Evolutionary conservation across 2,113 vertebrate species (phyloP).

Genomic region (Chaetodon trifascialis): DNA sequence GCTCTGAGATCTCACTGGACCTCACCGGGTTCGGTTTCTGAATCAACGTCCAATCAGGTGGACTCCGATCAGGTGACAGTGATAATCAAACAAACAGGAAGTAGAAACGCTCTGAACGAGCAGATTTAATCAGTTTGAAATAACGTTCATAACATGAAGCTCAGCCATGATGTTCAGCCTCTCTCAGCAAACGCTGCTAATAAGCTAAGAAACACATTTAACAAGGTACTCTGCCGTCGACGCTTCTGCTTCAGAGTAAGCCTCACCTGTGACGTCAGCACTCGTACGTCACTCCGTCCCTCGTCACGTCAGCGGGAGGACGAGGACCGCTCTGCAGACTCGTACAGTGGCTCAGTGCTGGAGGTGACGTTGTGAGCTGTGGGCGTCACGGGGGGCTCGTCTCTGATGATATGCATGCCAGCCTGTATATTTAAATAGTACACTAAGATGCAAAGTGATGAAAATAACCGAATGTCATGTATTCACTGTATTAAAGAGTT

Average conservation of each 20-base stretch:
- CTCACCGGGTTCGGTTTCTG: too few species aligned
- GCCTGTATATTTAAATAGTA: constrained; percentile 26
- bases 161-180: constrained; percentile 19
- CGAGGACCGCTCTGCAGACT: too few species aligned
- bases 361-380: background rate
- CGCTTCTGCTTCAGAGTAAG: background rate
- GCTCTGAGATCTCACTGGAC: background rate
- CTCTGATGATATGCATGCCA: constrained; percentile 36
- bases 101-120: background rate
- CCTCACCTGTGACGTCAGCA: background rate
- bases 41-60: too few species aligned
- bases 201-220: constrained; percentile 29
- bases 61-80: too few species aligned
- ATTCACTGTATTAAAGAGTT: background rate
- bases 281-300: too few species aligned
- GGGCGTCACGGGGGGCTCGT: background rate
- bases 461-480: constrained; percentile 12
- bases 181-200: constrained; percentile 21
- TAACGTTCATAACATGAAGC: too few species aligned
- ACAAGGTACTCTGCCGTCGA: constrained; percentile 36
- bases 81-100: background rate
- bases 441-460: constrained; percentile 17
- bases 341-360: too few species aligned
- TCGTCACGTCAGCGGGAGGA: too few species aligned
- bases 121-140: background rate